Percentiles rank a stretch among this genome's conserved stretches.
phyloP scores from a whole-genome alignment of 1,140 invertebrate genomes.

The Scaptomyza graminum region DNA sequence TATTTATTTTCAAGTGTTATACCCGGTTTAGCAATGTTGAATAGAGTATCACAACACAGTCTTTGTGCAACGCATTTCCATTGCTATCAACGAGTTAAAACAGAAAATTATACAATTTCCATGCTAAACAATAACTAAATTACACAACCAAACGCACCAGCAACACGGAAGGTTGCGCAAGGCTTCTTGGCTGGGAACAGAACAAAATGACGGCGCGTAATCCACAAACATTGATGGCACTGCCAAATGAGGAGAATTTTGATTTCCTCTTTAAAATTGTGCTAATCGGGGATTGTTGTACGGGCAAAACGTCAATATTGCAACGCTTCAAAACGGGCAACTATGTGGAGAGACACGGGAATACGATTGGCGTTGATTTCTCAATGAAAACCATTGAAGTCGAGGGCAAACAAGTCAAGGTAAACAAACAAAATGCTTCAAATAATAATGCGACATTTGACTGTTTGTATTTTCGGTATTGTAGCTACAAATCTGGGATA shows the following conservation, averaged over 20 bases:
- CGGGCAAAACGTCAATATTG: conserved; percentile 93
- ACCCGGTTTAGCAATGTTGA: conserved; percentile 11
- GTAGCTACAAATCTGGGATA: conserved; percentile 94
- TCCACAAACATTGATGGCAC: conserved; percentile 85
- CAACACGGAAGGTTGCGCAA: conserved; percentile 22
- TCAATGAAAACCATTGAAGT: conserved; percentile 97
- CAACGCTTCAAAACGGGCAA: conserved; percentile 97
- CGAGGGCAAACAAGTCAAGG: conserved; percentile 97
- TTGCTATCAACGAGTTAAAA: conserved; percentile 37
- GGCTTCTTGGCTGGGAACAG: conserved; percentile 19
- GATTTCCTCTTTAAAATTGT: conserved; percentile 93
- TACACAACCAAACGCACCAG: conserved; percentile 27
- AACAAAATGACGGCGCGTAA: conserved; percentile 85
- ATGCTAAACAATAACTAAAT: conserved; percentile 40
- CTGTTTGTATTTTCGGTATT: not conserved
- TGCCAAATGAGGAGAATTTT: conserved; percentile 87
- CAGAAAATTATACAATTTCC: conserved; percentile 42
- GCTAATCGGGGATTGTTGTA: conserved; percentile 90
- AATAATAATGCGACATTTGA: not conserved
- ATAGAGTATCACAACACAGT: conserved; percentile 40
- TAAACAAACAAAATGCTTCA: conserved; percentile 81
- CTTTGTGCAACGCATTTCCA: conserved; percentile 55
- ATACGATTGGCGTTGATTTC: conserved; percentile 98
- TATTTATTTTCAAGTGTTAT: not conserved
- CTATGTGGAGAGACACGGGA: conserved; percentile 96